Conservation (phyloP, 2,797 vertebrate species). For the Peromyscus nudipes region DNA sequence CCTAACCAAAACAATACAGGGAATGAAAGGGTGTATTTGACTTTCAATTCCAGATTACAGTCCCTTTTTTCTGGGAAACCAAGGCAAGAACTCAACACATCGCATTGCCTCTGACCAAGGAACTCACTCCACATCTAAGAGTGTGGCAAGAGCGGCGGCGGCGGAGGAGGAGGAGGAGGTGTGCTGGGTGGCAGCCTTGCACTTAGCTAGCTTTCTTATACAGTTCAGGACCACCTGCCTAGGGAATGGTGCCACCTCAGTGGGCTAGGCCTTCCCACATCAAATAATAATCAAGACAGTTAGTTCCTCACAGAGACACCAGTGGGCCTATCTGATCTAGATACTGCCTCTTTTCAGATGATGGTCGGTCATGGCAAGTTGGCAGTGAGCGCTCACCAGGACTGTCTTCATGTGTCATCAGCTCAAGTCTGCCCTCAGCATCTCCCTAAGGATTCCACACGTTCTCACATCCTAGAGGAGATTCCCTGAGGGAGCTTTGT, state of each 20-base stretch:
- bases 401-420: background rate
- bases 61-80: background rate
- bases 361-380: background rate
- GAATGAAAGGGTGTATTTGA: background rate
- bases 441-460: background rate
- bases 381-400: background rate
- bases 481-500: background rate
- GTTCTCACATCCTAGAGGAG: background rate
- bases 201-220: background rate
- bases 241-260: background rate
- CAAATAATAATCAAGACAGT: background rate
- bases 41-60: background rate
- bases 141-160: background rate
- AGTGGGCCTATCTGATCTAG: background rate
- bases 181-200: background rate
- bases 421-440: background rate
- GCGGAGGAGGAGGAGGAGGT: background rate
- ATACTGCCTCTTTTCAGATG: background rate
- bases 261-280: background rate
- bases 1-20: background rate
- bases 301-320: background rate
- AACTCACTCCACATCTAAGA: background rate
- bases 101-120: background rate
- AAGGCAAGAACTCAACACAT: background rate
- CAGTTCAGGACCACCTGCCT: too few relatives aligned